phyloP scores from a whole-genome alignment of 1,140 invertebrate species.

The Dinothrombium tinctorium region DNA sequence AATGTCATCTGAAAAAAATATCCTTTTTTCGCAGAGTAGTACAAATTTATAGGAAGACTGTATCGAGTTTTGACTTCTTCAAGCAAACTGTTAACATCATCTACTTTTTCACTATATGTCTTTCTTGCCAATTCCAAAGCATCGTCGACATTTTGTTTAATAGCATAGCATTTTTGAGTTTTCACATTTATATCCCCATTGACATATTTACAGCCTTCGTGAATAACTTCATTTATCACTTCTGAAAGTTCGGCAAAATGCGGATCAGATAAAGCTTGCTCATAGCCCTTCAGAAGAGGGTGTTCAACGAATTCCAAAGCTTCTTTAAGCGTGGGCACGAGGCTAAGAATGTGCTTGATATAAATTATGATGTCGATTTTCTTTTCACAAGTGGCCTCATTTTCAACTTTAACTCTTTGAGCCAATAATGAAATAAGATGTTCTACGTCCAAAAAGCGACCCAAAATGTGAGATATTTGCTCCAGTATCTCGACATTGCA shows the following conservation, averaged over 20 bases:
- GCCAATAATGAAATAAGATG: slow-evolving; percentile 32
- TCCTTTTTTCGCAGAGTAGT: slow-evolving; percentile 38
- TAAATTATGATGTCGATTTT: slow-evolving; percentile 52
- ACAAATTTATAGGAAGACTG: slow-evolving; percentile 26
- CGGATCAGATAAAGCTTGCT: slow-evolving; percentile 27
- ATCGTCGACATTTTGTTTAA: slow-evolving; percentile 23
- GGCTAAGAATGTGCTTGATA: slow-evolving; percentile 48
- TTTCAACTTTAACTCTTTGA: slow-evolving; percentile 31
- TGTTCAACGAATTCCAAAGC: slow-evolving; percentile 31
- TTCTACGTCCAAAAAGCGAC: slow-evolving; percentile 34
- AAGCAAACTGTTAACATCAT: slow-evolving; percentile 40
- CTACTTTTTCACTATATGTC: slow-evolving; percentile 47
- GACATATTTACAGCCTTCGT: slow-evolving; percentile 42
- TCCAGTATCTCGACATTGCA: slow-evolving; percentile 22
- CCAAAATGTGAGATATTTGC: slow-evolving; percentile 23
- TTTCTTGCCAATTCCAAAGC: slow-evolving; percentile 49
- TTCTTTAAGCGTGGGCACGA: slow-evolving; percentile 37
- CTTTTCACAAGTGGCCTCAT: slow-evolving; percentile 33
- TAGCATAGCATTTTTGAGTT: slow-evolving; percentile 37
- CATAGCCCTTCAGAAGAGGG: slow-evolving; percentile 32
- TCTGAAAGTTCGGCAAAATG: slow-evolving; percentile 32
- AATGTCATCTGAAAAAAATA: slow-evolving; percentile 43
- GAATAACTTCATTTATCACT: slow-evolving; percentile 38
- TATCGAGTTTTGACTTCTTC: neutral
- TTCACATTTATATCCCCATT: slow-evolving; percentile 37